Conservation (phyloP, 1,140 invertebrate species). For the Drosophila ficusphila region DNA sequence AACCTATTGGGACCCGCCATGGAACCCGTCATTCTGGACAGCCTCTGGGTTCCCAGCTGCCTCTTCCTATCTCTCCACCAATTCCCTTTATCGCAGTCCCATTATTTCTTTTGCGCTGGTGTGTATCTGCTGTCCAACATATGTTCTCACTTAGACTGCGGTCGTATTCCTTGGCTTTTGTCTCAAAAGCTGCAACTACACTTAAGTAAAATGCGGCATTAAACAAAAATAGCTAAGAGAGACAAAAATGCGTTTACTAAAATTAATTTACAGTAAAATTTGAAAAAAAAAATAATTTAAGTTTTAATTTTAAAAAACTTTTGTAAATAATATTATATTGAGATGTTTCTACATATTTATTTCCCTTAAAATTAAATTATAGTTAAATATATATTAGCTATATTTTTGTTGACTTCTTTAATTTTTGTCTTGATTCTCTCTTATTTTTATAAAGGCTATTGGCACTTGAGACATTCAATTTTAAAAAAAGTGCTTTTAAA, state of each 20-base stretch:
- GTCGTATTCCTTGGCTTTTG: slow-evolving; percentile 4
- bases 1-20: slow-evolving; percentile 36
- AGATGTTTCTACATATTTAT: too few species aligned
- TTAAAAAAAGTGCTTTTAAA: too few species aligned
- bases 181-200: slow-evolving; percentile 21
- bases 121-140: slow-evolving; percentile 57
- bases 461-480: too few species aligned
- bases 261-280: background rate
- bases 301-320: too few species aligned
- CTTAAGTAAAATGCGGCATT: background rate
- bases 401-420: too few species aligned
- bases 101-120: slow-evolving; percentile 8
- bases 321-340: too few species aligned
- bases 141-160: slow-evolving; percentile 54
- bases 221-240: background rate
- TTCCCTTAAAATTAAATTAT: too few species aligned
- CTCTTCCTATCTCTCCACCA: background rate
- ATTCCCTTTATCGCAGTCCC: background rate
- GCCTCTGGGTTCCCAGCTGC: background rate
- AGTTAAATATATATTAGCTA: too few species aligned
- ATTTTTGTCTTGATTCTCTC: too few species aligned
- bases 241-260: too few species aligned
- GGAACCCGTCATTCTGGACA: slow-evolving; percentile 15
- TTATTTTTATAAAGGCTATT: too few species aligned
- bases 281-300: background rate